These are phyloP conservation scores for Verasper variegatus DNA, from an alignment of 2,113 vertebrate species.

Conservation along the genomic window DNA sequence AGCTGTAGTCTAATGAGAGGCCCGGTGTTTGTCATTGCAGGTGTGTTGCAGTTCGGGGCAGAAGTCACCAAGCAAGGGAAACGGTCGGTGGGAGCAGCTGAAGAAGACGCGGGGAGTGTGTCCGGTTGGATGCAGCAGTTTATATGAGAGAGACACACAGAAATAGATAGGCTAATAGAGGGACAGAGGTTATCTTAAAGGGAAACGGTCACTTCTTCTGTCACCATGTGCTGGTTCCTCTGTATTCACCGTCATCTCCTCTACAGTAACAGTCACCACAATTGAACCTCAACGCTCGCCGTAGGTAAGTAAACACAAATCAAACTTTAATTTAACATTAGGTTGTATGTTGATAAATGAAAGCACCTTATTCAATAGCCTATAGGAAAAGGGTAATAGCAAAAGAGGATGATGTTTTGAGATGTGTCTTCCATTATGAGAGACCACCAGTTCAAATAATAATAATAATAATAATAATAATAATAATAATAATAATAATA, in stretches of 20 bases:
- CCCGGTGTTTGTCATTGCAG: constrained; percentile 6
- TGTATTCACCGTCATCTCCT: neutral
- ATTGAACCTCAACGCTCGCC: neutral
- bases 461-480: neutral
- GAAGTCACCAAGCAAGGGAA: constrained; percentile 4
- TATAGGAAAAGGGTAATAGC: no score
- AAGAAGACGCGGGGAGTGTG: neutral
- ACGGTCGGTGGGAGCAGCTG: neutral
- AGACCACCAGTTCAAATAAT: neutral
- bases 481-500: neutral
- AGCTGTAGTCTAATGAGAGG: neutral
- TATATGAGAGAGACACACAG: neutral
- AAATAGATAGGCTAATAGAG: neutral
- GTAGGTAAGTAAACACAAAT: neutral
- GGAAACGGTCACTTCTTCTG: neutral
- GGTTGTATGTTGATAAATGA: neutral
- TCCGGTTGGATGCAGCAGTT: neutral
- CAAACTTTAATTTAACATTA: neutral
- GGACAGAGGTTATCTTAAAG: neutral
- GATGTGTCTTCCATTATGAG: no score
- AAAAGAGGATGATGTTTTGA: no score
- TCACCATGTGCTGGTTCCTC: neutral
- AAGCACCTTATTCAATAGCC: neutral
- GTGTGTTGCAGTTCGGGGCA: neutral
- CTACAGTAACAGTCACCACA: neutral